A percentile compares a stretch with the other conserved stretches of the same genome.
phyloP scores from a whole-genome alignment of 2,888 invertebrate species.

The Drosophila aldrichi region DNA sequence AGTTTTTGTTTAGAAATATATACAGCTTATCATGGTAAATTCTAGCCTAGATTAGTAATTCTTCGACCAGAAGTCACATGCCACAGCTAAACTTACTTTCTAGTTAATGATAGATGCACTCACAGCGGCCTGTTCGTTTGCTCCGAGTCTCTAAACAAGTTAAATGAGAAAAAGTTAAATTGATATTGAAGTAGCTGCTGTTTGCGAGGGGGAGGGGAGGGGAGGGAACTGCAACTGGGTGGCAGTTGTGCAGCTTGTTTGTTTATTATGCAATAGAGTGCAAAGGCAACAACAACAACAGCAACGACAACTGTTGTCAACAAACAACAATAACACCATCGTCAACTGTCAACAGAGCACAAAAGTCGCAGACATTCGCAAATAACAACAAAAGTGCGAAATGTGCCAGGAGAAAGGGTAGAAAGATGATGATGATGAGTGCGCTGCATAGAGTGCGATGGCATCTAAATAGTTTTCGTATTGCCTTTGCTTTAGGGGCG shows the following conservation, averaged over 20 bases:
- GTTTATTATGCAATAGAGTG: conserved; percentile 72
- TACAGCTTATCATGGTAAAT: not conserved
- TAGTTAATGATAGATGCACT: conserved; percentile 18
- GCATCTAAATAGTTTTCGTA: conserved; percentile 17
- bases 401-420: conserved; percentile 34
- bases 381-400: conserved; percentile 43
- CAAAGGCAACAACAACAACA: conserved; percentile 43
- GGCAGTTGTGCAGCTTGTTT: conserved; percentile 27
- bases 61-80: not conserved
- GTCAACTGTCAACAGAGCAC: conserved; percentile 31
- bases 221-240: not conserved
- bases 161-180: conserved; percentile 56
- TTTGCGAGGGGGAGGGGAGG: not conserved
- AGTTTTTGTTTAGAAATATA: not conserved
- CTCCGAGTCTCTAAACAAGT: conserved; percentile 27
- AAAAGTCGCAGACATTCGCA: conserved; percentile 38
- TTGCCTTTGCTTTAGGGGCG: conserved; percentile 2
- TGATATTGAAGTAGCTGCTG: conserved; percentile 40
- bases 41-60: not conserved
- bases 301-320: conserved; percentile 39
- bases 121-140: conserved; percentile 3
- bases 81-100: not conserved
- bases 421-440: not conserved
- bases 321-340: conserved; percentile 21
- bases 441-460: conserved; percentile 15